Conservation (phyloP, 2,797 vertebrate species). For the Melanotaenia nigrans region DNA sequence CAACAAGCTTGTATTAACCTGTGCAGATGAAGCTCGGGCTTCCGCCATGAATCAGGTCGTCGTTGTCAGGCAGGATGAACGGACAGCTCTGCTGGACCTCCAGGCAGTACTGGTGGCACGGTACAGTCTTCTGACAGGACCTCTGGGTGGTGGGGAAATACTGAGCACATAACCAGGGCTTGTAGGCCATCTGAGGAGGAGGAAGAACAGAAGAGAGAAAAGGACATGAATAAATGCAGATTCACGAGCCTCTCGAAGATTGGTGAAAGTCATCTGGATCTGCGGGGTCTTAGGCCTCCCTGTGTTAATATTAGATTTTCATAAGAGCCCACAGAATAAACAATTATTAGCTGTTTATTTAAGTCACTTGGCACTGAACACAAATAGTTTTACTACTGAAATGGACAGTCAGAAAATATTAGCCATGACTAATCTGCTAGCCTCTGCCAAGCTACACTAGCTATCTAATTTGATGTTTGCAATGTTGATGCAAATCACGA, state of each 20-base stretch:
- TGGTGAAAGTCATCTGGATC: constrained; percentile 22
- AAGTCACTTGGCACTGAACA: constrained; percentile 9
- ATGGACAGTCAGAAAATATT: constrained; percentile 13
- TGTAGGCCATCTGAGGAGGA: constrained; percentile 91
- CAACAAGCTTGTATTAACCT: constrained; percentile 79
- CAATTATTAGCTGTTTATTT: constrained; percentile 15
- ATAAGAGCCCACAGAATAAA: constrained; percentile 5
- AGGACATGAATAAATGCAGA: constrained; percentile 35
- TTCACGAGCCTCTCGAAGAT: constrained; percentile 23
- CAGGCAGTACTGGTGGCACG: constrained; percentile 98
- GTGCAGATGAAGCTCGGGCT: constrained; percentile 99
- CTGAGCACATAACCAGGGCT: constrained; percentile 99
- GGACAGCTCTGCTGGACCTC: constrained; percentile 99
- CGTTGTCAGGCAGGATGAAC: constrained; percentile 98
- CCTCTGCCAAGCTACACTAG: not conserved
- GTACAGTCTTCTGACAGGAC: constrained; percentile 94
- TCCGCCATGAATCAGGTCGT: constrained; percentile 97
- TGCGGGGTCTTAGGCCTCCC: constrained; percentile 21
- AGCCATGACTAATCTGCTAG: constrained; percentile 6
- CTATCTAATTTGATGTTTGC: constrained; percentile 8
- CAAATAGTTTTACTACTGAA: constrained; percentile 27
- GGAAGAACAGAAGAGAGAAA: constrained; percentile 17
- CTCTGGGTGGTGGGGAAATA: constrained; percentile 96
- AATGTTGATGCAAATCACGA: constrained; percentile 2
- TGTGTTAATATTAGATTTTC: constrained; percentile 7